These are phyloP conservation scores for Petrocephalus sullivani DNA, from an alignment of 2,797 vertebrate genomes.

Conservation along the genomic window DNA sequence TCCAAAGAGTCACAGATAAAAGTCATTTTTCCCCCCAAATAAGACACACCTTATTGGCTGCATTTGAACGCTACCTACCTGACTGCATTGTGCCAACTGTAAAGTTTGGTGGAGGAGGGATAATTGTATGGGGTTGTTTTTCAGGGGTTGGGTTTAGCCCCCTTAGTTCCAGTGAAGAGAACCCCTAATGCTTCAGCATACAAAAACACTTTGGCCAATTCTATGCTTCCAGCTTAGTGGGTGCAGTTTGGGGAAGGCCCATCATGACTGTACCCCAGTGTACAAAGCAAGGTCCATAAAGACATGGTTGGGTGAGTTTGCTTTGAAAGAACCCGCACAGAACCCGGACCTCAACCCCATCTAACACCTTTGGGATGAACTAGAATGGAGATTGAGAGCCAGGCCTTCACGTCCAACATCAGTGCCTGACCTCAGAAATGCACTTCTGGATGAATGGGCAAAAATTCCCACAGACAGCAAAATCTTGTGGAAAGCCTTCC, in stretches of 20 bases:
- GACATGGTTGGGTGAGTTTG: background rate
- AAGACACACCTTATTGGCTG: no score
- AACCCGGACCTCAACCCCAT: background rate
- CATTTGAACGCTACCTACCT: background rate
- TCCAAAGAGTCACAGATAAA: no score
- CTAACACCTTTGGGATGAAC: background rate
- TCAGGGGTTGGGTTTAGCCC: background rate
- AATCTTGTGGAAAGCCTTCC: background rate
- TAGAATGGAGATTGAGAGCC: background rate
- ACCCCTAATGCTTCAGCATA: background rate
- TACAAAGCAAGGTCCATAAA: background rate
- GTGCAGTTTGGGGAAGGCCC: background rate
- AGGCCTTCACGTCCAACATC: background rate
- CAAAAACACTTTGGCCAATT: background rate
- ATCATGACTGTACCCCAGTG: no score
- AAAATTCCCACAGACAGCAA: background rate
- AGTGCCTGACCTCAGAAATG: background rate
- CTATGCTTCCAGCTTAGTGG: background rate
- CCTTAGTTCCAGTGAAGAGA: background rate
- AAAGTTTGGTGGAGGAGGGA: background rate
- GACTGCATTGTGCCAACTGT: background rate
- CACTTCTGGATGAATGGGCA: background rate
- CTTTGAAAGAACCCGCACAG: background rate
- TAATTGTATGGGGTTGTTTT: background rate
- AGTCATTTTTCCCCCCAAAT: no score